Evolutionary conservation across 2,888 invertebrate species (phyloP), one percentile per base, ranked within the genome.

Genomic region (Mesochorus sp.): DNA sequence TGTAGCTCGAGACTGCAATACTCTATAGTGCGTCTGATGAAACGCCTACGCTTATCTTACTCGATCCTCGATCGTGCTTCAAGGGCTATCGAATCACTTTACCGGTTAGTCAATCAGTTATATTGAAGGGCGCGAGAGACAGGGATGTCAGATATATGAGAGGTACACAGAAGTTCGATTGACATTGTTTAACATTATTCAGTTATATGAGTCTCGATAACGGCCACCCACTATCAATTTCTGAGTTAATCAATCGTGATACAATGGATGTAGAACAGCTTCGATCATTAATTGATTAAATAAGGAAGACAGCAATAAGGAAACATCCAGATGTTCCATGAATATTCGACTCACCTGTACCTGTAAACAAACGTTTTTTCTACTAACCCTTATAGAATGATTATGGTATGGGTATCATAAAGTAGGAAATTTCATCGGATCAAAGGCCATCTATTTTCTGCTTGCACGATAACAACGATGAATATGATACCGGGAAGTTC

Each of bases 141-240:
- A n/a, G 31, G 34, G 17, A 42, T 66, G 39, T 37, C 42, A 31
- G 12, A 31, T 34, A 59, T 10, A n/a, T 26, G 12, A 42, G 34
- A 6, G 55, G 19, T 57, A 49, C 24, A 6, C 64, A n/a, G n/a
- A 31, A 61, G 26, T 14, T 49, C 64, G 42, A 57, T 39, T n/a
- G 39, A 62, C 14, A 12, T 28, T 53, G 24, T 49, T 26, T 21
- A 64, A 14, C 64, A 64, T 47, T 62, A 17, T 39, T 70, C 42
- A 47, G 6, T 4, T 28, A 5, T 4, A 10, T 42, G 24, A 59
- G 12, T 17, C 2, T n/a, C n/a, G 37, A n/a, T n/a, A n/a, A n/a
- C n/a, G n/a, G n/a, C n/a, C n/a, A n/a, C n/a, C n/a, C n/a, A n/a
- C n/a, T n/a, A n/a, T n/a, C n/a, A n/a, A n/a, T n/a, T n/a, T 10